Evolutionary conservation across 1,140 invertebrate genomes (phyloP).

Genomic region (Drosophila busckii): DNA sequence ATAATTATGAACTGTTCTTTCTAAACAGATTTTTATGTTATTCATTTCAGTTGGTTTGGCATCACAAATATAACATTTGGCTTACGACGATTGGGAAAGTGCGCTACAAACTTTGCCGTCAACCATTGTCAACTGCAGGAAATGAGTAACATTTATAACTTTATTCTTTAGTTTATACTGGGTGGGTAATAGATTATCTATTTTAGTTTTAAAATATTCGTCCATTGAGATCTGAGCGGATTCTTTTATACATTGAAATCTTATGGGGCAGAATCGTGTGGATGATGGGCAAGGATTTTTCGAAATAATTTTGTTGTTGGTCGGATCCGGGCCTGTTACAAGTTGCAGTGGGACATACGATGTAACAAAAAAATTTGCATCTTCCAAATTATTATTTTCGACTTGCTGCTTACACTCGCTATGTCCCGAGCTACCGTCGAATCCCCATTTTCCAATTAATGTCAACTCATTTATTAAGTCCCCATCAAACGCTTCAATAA

Average conservation of each 20-base stretch:
- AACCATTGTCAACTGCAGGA: conserved; percentile 1
- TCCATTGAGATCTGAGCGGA: background rate
- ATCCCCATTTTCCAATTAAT: conserved; percentile 11
- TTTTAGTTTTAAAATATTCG: conserved; percentile 6
- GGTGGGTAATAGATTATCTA: background rate
- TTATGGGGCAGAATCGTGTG: background rate
- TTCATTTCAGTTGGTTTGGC: conserved; percentile 4
- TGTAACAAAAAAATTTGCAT: conserved; percentile 3
- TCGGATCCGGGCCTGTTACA: background rate
- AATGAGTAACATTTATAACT: conserved; percentile 4
- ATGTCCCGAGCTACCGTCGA: conserved; percentile 8
- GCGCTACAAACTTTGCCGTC: no score
- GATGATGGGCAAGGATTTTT: conserved; percentile 6
- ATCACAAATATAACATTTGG: background rate
- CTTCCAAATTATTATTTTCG: no score
- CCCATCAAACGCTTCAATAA: conserved; percentile 8
- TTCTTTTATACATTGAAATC: conserved; percentile 5
- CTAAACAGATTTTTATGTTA: conserved; percentile 3
- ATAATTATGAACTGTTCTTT: conserved; percentile 2
- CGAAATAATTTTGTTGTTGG: conserved; percentile 9
- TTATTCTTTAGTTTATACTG: background rate
- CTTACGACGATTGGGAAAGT: conserved; percentile 2
- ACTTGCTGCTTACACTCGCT: no score
- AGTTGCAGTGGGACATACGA: conserved; percentile 3
- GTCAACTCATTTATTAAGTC: conserved; percentile 7